A percentile compares a stretch with the other conserved stretches of the same genome.
These are phyloP conservation scores for Centropyge bicolor DNA, from an alignment of 2,797 vertebrate genomes.

Conservation along the genomic window DNA sequence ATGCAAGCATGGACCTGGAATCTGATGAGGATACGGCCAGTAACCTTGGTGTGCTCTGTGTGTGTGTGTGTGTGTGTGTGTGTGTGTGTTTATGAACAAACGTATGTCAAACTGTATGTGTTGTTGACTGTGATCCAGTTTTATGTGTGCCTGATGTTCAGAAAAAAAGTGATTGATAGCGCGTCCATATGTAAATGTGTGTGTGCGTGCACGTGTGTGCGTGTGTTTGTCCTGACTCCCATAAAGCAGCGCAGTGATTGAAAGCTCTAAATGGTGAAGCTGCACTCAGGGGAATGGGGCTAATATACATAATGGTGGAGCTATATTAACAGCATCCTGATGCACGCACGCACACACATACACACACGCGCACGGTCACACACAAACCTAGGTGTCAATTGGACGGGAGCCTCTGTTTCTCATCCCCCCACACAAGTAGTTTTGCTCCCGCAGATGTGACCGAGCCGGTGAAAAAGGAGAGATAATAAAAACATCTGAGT, in stretches of 20 bases:
- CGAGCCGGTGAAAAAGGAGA: conserved; percentile 10
- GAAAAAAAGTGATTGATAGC: not conserved
- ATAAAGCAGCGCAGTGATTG: conserved; percentile 74
- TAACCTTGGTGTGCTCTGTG: not conserved
- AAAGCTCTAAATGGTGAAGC: conserved; percentile 74
- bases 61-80: not conserved
- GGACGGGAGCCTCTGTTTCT: conserved; percentile 24
- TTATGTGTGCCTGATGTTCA: not conserved
- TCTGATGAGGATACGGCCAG: conserved; percentile 11
- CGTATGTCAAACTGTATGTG: not conserved
- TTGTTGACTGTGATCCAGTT: not conserved
- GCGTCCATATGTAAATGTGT: not conserved
- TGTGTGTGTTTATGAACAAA: not conserved
- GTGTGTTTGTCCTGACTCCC: conserved; percentile 47
- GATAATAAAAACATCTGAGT: conserved; percentile 13
- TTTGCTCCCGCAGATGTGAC: conserved; percentile 21
- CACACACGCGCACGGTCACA: conserved; percentile 34
- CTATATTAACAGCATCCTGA: conserved; percentile 68
- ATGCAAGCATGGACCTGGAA: not conserved
- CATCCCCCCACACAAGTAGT: conserved; percentile 30
- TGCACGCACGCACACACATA: conserved; percentile 8
- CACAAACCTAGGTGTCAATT: conserved; percentile 30
- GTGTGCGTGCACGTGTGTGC: conserved; percentile 1
- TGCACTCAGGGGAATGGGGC: conserved; percentile 79
- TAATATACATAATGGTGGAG: conserved; percentile 82